These are phyloP conservation scores for Emydoidea blandingii DNA, from an alignment of 2,797 vertebrate genomes.

Conservation along the genomic window DNA sequence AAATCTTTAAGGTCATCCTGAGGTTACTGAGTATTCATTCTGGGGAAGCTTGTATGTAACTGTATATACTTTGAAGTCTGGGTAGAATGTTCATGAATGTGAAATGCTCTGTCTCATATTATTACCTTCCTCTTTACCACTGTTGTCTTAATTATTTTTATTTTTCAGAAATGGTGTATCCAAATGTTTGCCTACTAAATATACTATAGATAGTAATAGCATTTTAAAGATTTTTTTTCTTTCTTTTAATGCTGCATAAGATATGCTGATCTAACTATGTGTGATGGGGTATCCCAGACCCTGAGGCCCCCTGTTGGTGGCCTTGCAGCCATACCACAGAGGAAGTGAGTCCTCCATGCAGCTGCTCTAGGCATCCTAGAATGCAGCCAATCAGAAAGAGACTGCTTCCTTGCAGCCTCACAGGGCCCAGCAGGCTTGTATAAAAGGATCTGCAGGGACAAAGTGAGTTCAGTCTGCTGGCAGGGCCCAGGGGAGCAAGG, in stretches of 20 bases:
- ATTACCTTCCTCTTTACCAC: background rate
- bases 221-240: background rate
- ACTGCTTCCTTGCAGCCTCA: too few relatives aligned
- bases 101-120: background rate
- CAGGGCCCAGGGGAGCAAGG: background rate
- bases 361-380: background rate
- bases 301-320: too few relatives aligned
- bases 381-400: background rate
- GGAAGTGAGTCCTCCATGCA: too few relatives aligned
- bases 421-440: background rate
- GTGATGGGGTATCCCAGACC: too few relatives aligned
- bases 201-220: background rate
- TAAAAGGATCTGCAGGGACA: background rate
- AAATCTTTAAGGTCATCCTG: background rate
- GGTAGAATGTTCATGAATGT: background rate
- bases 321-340: too few relatives aligned
- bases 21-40: background rate
- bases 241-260: background rate
- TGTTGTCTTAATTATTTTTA: background rate
- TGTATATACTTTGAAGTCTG: background rate
- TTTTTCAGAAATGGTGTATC: background rate
- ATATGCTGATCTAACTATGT: background rate
- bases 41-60: background rate
- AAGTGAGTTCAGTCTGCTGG: background rate
- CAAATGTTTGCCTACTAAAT: background rate